Percentiles rank a stretch among this genome's conserved stretches.
phyloP scores from a whole-genome alignment of 1,140 invertebrate genomes.

The Tetramorium simillimum region DNA sequence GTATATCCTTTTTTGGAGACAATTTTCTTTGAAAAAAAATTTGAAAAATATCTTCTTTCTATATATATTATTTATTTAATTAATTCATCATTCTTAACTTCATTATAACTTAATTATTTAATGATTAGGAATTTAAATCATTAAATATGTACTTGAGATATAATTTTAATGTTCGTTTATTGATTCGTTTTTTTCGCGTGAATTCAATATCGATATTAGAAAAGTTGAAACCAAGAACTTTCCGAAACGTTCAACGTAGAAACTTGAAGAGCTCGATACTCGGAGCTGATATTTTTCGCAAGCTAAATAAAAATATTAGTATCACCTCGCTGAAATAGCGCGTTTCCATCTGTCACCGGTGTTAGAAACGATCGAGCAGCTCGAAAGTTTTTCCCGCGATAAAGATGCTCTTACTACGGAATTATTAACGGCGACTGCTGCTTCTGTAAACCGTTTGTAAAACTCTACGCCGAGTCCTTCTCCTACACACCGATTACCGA shows the following conservation, averaged over 20 bases:
- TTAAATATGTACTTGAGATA: not conserved
- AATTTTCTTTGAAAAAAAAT: not conserved
- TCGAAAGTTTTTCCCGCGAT: conserved; percentile 29
- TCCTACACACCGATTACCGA: not conserved
- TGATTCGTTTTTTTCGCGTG: not conserved
- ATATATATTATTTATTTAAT: not conserved
- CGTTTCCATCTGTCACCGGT: not conserved
- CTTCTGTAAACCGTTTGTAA: conserved; percentile 34
- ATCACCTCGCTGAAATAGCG: conserved; percentile 22
- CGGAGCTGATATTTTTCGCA: not conserved
- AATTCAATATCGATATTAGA: not conserved
- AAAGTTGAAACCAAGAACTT: not conserved
- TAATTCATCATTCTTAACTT: not conserved
- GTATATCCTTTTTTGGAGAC: too few species aligned
- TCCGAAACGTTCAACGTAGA: not conserved
- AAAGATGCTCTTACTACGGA: conserved; percentile 32
- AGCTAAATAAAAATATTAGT: conserved; percentile 36
- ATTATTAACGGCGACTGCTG: conserved; percentile 34
- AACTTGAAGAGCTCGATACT: conserved; percentile 3
- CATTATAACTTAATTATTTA: not conserved
- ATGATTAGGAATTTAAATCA: not conserved
- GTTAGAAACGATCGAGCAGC: not conserved
- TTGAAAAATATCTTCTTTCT: not conserved
- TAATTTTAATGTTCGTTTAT: not conserved
- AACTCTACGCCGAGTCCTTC: not conserved